These are phyloP conservation scores for Smutsia temminckii DNA, from an alignment of 2,797 vertebrate species.

Conservation along the genomic window DNA sequence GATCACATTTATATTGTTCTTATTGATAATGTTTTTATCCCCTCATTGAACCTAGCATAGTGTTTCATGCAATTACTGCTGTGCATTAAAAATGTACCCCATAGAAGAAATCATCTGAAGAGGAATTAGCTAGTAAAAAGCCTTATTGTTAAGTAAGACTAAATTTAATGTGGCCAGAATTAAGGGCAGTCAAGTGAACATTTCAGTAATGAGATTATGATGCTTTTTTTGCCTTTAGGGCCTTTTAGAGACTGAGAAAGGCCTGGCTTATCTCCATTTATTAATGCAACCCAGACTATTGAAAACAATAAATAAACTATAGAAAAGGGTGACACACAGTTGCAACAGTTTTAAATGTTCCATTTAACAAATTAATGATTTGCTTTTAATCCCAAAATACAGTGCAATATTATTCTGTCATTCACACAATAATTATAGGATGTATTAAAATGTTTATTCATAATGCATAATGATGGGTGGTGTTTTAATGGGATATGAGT, in stretches of 20 bases:
- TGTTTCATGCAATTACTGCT: not conserved
- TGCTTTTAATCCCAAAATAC: conserved; percentile 15
- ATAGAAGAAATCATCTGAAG: conserved; percentile 35
- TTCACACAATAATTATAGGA: not conserved
- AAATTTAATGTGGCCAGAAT: conserved; percentile 27
- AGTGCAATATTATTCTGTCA: not conserved
- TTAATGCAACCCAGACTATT: not conserved
- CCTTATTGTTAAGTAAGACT: conserved; percentile 5
- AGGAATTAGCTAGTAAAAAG: conserved; percentile 35
- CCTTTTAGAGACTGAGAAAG: not conserved
- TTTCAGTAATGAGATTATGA: conserved; percentile 20
- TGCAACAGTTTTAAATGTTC: not conserved
- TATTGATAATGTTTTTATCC: not conserved
- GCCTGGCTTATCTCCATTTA: not conserved
- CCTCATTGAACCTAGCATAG: not conserved
- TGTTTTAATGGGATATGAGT: not conserved
- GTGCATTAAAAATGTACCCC: not conserved
- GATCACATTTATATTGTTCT: not conserved
- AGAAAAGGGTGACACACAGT: not conserved
- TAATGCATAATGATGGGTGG: not conserved
- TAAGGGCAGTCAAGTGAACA: not conserved
- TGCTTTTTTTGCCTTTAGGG: not conserved
- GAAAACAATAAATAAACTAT: not conserved
- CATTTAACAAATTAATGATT: not conserved
- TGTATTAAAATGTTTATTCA: conserved; percentile 12